Evolutionary conservation across 2,113 vertebrate genomes (phyloP).

Genomic region (Chlorocebus sabaeus): DNA sequence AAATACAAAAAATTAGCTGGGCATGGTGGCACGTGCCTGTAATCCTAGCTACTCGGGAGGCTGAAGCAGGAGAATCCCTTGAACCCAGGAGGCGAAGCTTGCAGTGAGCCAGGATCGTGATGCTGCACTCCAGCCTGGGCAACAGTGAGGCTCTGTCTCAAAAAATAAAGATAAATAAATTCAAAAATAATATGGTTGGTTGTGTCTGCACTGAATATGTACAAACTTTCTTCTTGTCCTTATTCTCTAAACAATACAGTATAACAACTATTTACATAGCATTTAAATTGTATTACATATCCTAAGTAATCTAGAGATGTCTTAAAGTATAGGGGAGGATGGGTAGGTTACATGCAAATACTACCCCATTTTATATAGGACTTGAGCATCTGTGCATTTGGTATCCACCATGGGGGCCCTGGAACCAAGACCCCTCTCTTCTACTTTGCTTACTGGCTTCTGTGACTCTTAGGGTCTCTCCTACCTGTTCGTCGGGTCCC

Average conservation of each 20-base stretch:
- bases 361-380: not conserved
- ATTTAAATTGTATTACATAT: not conserved
- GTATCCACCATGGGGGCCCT: not conserved
- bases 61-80: too few species aligned
- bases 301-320: not conserved
- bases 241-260: not conserved
- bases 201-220: not conserved
- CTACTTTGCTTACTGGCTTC: not conserved
- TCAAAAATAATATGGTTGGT: not conserved
- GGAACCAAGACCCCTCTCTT: not conserved
- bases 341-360: not conserved
- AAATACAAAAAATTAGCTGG: too few species aligned
- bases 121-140: too few species aligned
- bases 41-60: too few species aligned
- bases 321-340: not conserved
- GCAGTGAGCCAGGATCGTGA: too few species aligned
- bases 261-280: not conserved
- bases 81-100: too few species aligned
- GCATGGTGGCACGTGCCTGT: too few species aligned
- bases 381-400: not conserved
- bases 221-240: not conserved
- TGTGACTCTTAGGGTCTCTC: not conserved
- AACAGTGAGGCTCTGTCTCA: too few species aligned
- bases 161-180: not conserved
- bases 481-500: fast-evolving